Evolutionary conservation across 92 coral and sea anemone species (phyloP).

Genomic region (Metridium senile): DNA sequence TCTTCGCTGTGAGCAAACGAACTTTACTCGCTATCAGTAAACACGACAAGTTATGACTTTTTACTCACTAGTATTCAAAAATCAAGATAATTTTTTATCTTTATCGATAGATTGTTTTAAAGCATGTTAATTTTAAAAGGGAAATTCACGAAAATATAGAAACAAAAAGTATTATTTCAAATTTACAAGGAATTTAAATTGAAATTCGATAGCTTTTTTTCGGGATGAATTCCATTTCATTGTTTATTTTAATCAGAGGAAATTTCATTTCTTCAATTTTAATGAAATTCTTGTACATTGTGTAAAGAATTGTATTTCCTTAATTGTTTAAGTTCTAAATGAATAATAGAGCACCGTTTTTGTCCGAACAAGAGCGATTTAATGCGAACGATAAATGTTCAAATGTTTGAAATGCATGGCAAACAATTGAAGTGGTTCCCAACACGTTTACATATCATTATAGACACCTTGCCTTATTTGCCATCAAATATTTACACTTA

Average conservation of each 20-base stretch:
- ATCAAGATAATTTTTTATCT: background rate
- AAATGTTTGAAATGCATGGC: conserved; percentile 16
- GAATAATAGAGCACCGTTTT: background rate
- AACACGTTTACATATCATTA: conserved; percentile 19
- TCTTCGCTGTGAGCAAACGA: conserved; percentile 2
- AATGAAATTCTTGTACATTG: background rate
- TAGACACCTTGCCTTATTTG: conserved; percentile 1
- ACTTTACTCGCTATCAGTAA: background rate
- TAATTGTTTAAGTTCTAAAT: background rate
- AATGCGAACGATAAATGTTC: conserved; percentile 5
- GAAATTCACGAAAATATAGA: background rate
- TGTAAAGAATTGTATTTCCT: background rate
- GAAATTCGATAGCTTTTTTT: conserved; percentile 1
- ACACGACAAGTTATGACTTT: background rate
- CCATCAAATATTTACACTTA: conserved; percentile 28
- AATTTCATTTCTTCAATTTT: background rate
- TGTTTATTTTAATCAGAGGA: background rate
- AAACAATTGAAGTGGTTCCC: conserved; percentile 17
- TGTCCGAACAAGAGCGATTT: background rate
- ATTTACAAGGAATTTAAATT: background rate
- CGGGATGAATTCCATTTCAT: background rate
- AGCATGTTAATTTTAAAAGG: background rate
- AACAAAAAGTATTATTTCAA: background rate
- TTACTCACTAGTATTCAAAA: background rate
- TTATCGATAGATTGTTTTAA: background rate